These are phyloP conservation scores for Bovichtus variegatus DNA, from an alignment of 2,797 vertebrate genomes.

Conservation along the genomic window DNA sequence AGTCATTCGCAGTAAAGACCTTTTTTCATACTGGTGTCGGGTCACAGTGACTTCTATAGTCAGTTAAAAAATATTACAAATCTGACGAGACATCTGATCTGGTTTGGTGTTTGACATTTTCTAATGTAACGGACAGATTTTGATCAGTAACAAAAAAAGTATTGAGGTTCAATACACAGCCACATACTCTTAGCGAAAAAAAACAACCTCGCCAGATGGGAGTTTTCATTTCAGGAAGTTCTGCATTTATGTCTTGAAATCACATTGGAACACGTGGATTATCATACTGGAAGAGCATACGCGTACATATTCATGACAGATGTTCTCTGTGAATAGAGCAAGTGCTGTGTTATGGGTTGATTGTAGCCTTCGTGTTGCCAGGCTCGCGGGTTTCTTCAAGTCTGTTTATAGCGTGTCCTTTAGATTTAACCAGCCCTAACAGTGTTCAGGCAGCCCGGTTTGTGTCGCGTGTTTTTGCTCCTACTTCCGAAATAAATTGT, in stretches of 20 bases:
- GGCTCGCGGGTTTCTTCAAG: no score
- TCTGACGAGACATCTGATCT: neutral
- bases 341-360: neutral
- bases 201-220: no score
- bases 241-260: neutral
- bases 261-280: neutral
- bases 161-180: neutral
- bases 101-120: neutral
- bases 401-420: no score
- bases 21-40: neutral
- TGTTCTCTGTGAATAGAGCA: neutral
- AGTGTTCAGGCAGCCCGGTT: no score
- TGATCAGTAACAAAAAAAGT: neutral
- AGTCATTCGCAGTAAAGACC: neutral
- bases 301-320: neutral
- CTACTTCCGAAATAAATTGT: no score
- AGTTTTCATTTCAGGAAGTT: neutral
- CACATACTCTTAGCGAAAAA: neutral
- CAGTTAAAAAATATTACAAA: neutral
- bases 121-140: neutral
- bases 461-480: no score
- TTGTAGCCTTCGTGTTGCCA: neutral
- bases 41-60: neutral
- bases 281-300: neutral
- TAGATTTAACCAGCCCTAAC: no score